phyloP scores from a whole-genome alignment of 2,888 invertebrate genomes.

The Amaurobius ferox region DNA sequence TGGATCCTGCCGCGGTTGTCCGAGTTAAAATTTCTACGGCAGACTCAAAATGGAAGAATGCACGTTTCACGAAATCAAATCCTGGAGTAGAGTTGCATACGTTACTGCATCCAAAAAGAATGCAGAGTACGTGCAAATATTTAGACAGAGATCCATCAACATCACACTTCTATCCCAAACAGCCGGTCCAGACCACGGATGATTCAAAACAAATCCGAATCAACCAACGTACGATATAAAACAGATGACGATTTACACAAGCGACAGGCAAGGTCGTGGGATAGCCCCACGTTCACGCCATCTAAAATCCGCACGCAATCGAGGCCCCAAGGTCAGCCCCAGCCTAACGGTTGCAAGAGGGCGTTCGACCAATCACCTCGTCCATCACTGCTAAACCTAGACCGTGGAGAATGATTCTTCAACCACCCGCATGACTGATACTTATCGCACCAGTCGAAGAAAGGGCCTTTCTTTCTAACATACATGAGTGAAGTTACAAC shows the following conservation, averaged over 20 bases:
- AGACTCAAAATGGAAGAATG: no score
- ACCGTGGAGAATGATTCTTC: background rate
- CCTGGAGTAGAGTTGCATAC: no score
- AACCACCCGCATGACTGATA: slow-evolving; percentile 2
- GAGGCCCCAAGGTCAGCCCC: background rate
- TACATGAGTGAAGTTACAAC: background rate
- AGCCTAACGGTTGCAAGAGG: slow-evolving; percentile 14
- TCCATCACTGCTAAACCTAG: background rate
- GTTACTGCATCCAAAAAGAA: no score
- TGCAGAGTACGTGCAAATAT: background rate
- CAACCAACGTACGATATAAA: background rate
- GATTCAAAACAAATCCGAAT: background rate
- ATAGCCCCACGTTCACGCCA: background rate
- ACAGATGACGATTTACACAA: slow-evolving; percentile 1
- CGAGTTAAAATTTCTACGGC: no score
- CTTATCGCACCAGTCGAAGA: background rate
- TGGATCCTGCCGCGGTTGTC: no score
- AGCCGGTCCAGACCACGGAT: background rate
- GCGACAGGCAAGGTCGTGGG: background rate
- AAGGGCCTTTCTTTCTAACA: background rate
- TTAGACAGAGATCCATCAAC: background rate
- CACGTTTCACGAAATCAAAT: no score
- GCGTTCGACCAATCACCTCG: slow-evolving; percentile 6
- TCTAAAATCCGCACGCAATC: slow-evolving; percentile 4
- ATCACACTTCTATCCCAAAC: background rate